Evolutionary conservation across 2,888 invertebrate species (phyloP).

Genomic region (Drosophila peninsularis): DNA sequence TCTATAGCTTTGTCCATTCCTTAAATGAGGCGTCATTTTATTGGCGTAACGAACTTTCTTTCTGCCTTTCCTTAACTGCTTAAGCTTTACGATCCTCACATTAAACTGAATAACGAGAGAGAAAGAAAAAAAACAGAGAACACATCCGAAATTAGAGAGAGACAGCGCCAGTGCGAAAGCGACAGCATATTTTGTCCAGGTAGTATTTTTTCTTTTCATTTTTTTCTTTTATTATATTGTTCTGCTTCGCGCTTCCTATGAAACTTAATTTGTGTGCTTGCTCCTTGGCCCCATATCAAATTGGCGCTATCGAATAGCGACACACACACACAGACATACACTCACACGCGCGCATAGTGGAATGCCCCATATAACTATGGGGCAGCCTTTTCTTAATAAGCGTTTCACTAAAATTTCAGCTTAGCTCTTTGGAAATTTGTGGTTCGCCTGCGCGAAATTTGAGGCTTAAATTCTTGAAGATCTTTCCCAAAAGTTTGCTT

Average conservation of each 20-base stretch:
- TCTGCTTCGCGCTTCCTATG: conserved; percentile 65
- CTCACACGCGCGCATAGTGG: conserved; percentile 15
- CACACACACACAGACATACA: conserved; percentile 27
- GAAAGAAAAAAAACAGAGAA: conserved; percentile 1
- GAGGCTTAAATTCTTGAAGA: conserved; percentile 69
- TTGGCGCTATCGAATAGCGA: conserved; percentile 77
- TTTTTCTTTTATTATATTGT: conserved; percentile 14
- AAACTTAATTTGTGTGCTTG: conserved; percentile 70
- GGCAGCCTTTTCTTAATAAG: conserved; percentile 60
- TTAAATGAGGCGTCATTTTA: conserved; percentile 38
- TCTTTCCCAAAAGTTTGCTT: conserved; percentile 44
- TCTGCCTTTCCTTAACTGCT: conserved; percentile 49
- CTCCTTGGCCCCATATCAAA: conserved; percentile 69
- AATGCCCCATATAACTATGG: conserved; percentile 68
- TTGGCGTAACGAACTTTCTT: conserved; percentile 45
- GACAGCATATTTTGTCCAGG: conserved; percentile 46
- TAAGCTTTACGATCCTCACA: conserved; percentile 63
- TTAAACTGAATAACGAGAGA: too few species aligned
- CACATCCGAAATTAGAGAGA: conserved; percentile 38
- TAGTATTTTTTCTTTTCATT: conserved; percentile 39
- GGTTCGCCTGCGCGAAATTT: conserved; percentile 61
- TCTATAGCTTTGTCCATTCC: conserved; percentile 17
- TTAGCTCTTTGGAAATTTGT: conserved; percentile 63
- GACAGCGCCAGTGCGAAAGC: background rate
- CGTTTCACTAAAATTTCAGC: conserved; percentile 64